These are phyloP conservation scores for Acanthis flammea DNA, from an alignment of 2,797 vertebrate genomes.

Conservation along the genomic window DNA sequence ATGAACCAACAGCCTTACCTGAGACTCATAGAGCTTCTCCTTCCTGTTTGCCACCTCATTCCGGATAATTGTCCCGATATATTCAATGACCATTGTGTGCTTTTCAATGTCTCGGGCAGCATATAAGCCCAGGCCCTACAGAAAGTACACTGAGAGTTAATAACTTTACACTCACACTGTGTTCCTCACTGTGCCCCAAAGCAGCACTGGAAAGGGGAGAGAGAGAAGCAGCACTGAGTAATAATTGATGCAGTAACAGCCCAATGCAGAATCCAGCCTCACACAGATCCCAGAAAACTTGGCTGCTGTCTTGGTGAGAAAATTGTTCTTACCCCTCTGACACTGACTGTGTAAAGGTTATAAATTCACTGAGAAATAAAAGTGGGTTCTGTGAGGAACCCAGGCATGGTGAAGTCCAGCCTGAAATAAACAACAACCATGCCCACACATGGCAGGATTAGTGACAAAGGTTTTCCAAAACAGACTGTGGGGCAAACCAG, in stretches of 20 bases:
- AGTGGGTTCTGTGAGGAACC: not conserved
- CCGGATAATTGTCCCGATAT: constrained; percentile 94
- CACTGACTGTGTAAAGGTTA: not conserved
- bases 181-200: not conserved
- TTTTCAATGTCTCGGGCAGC: constrained; percentile 97
- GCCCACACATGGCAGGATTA: fast-evolving
- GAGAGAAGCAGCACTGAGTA: not conserved
- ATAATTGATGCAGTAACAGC: fast-evolving
- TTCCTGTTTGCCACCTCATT: constrained; percentile 95
- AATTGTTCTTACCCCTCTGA: not conserved
- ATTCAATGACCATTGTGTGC: constrained; percentile 99
- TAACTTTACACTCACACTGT: not conserved
- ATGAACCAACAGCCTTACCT: constrained; percentile 73
- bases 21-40: constrained; percentile 90
- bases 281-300: not conserved
- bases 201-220: not conserved
- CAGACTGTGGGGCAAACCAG: not conserved
- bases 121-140: constrained; percentile 93
- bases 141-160: not conserved
- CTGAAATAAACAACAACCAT: not conserved
- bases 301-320: not conserved
- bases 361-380: not conserved
- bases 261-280: not conserved
- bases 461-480: not conserved
- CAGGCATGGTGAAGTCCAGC: not conserved